A percentile compares a stretch with the other conserved stretches of the same genome.
Evolutionary conservation across 2,888 invertebrate species (phyloP).

Genomic region (Thereva unica): DNA sequence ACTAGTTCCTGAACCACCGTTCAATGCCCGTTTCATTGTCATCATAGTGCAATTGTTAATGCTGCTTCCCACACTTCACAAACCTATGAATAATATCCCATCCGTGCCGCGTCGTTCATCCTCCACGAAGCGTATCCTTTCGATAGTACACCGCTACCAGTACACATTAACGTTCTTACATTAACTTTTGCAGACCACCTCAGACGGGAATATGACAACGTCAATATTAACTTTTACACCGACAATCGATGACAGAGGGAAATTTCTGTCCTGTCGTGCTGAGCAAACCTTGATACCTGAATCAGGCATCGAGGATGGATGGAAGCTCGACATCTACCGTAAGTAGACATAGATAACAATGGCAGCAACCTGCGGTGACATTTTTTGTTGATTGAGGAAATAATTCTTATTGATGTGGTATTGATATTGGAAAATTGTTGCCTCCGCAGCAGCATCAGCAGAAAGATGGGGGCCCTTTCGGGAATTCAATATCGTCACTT

Average conservation of each 20-base stretch:
- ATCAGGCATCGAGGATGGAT: conserved; percentile 76
- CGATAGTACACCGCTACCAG: background rate
- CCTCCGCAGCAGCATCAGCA: background rate
- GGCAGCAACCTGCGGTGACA: conserved; percentile 1
- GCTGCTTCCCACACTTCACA: conserved; percentile 19
- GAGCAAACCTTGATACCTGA: conserved; percentile 76
- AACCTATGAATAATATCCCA: background rate
- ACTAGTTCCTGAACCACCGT: too few species aligned
- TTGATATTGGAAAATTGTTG: conserved; percentile 21
- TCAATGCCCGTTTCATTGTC: too few species aligned
- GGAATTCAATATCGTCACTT: too few species aligned
- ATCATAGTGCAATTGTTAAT: background rate
- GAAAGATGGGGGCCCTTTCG: background rate
- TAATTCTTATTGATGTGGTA: conserved; percentile 23
- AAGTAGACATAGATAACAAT: conserved; percentile 59
- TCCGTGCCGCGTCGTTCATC: background rate
- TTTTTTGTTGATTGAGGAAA: conserved; percentile 28
- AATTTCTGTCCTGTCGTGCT: conserved; percentile 75
- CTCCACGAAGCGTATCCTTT: too few species aligned
- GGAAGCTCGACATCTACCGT: conserved; percentile 85
- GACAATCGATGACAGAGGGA: conserved; percentile 78
- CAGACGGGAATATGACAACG: conserved; percentile 75
- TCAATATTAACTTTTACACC: conserved; percentile 78
- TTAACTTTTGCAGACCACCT: conserved; percentile 50
- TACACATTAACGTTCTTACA: background rate